These are phyloP conservation scores for Albula glossodonta DNA, from an alignment of 2,113 vertebrate genomes.

Conservation along the genomic window DNA sequence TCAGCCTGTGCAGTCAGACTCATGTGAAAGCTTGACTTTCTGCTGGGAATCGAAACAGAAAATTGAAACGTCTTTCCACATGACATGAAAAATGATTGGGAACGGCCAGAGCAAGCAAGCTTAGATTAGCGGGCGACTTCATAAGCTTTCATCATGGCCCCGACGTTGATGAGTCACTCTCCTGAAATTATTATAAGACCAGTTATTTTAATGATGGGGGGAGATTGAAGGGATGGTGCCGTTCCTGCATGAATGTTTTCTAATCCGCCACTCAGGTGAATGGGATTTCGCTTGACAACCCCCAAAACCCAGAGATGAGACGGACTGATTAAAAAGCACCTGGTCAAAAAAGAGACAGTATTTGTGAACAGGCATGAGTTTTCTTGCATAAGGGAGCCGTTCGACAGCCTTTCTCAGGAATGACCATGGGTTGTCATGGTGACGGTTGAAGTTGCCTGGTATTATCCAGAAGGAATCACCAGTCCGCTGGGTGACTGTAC, in stretches of 20 bases:
- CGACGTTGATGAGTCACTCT: background rate
- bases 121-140: background rate
- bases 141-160: background rate
- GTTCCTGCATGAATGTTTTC: too few relatives aligned
- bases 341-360: background rate
- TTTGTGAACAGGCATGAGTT: background rate
- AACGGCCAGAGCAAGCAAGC: background rate
- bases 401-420: background rate
- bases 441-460: background rate
- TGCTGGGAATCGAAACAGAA: background rate
- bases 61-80: background rate
- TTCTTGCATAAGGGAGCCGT: background rate
- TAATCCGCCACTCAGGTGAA: too few relatives aligned
- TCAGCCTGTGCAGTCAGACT: too few relatives aligned
- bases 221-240: too few relatives aligned
- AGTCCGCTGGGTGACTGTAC: too few relatives aligned
- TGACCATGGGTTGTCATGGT: conserved; percentile 9
- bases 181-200: background rate
- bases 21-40: too few relatives aligned
- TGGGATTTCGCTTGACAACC: background rate
- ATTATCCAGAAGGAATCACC: background rate
- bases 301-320: background rate
- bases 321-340: too few relatives aligned
- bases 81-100: background rate
- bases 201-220: background rate